Percentiles rank a stretch among this genome's conserved stretches.
phyloP scores from a whole-genome alignment of 2,113 vertebrate genomes.

The Malaclemys terrapin region DNA sequence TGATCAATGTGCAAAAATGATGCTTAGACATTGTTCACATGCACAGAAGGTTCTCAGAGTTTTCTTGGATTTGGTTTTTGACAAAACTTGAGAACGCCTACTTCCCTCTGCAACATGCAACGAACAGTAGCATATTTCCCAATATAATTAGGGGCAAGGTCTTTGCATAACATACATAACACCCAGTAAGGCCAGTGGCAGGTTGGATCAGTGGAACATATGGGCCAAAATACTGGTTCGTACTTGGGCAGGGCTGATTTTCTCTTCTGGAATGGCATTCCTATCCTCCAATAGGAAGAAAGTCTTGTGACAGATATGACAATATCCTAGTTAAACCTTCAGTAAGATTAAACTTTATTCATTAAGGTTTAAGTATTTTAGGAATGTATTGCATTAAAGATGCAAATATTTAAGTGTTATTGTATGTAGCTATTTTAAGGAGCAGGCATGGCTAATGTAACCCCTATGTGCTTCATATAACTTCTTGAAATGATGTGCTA shows the following conservation, averaged over 20 bases:
- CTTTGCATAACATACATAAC: neutral
- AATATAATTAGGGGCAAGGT: neutral
- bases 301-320: neutral
- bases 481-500: neutral
- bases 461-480: neutral
- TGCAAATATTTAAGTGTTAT: neutral
- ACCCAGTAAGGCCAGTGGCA: no score
- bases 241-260: neutral
- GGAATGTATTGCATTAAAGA: neutral
- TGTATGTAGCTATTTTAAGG: neutral
- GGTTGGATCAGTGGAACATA: neutral
- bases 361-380: neutral
- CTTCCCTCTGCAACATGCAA: neutral
- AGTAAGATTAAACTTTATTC: no score
- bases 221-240: neutral
- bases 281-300: neutral
- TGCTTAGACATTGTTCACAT: neutral
- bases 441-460: neutral
- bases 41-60: neutral
- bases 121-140: neutral
- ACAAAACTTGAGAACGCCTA: neutral
- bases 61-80: neutral
- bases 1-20: no score
- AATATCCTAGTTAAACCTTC: no score
- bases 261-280: neutral